Evolutionary conservation across 2,797 vertebrate species (phyloP), one percentile per base, ranked within the genome.

Genomic region (Alauda arvensis): DNA sequence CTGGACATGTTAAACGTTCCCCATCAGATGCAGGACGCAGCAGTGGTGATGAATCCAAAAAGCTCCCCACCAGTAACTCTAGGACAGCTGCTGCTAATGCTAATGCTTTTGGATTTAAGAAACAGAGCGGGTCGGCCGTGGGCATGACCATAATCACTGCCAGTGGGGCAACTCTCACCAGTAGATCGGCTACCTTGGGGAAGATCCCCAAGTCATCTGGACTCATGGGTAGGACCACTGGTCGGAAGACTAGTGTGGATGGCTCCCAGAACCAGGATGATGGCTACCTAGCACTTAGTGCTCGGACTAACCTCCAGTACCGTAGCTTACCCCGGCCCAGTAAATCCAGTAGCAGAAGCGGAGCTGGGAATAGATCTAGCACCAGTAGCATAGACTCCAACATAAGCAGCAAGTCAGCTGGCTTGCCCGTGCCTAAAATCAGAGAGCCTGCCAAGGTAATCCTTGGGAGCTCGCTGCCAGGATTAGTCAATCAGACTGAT

Each of bases 381-480:
- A 99, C 98, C 18, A 99, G 99, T 97, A 99, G 99, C 97, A 99
- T 99, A 60, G 99, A 99, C 94, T 99, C 98, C 60, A 98, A 98
- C 82, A 98, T 99, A 92, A 97, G 97, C 96, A 96, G 97, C 95
- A 98, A 98, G 89, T 97, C 97, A 3, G 98, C 97, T 0, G 97
- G 97, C 57, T 93, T 98, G 80, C 97, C 97, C 1, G 95, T 97
- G 75, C 97, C 97, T 89, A 99, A 98, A 96, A 95, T 97, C 78
- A 97, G 98, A 89, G 98, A 98, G 82, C 96, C 97, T 49, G 81
- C 97, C 20, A 97, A 96, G 51, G 96, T 96, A 39, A 91, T 96
- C 49, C 95, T 97, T 18, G 97, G 97, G 49, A 97, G 92, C 92
- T 94, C 97, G 31, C 93, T 97, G 59, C 95, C 97, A 37, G 96